Evolutionary conservation across 2,113 vertebrate species (phyloP), one percentile per base, ranked within the genome.

Genomic region (Phrynosoma platyrhinos): DNA sequence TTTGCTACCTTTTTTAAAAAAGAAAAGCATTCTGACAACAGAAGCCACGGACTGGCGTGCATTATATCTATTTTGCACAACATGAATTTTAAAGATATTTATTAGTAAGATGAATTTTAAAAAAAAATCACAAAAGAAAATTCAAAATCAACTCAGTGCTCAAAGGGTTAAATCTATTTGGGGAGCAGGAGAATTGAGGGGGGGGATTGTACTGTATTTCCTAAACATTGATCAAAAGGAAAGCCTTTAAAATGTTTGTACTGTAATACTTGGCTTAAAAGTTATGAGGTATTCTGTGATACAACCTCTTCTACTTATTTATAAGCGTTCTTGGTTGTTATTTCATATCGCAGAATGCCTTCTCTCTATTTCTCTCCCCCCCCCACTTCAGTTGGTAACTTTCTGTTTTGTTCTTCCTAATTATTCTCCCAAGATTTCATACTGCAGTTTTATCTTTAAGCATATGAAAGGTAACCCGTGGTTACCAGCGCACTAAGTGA

Each of bases 141-240:
- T 94, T 96, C 94, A 95, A 96, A 96, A 93, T 96, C 95, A 96
- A 97, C 96, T 97, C 98, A 97, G 97, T 98, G 98, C 98, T 99
- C 98, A 98, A 99, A 99, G 98, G 98, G 98, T 99, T 99, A 98
- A 99, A 98, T 97, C 97, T 98, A 97, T 97, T 98, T 97, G 97
- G 96, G 79, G 72, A 69, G 71, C 2, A 58, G 80, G 64, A 68
- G 47, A 76, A 82, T 52, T 53, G 30, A 79, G 53, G 30, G 13
- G 3, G 95, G 94, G 94, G 95, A 96, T 97, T 97, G 98, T 98
- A 98, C 98, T 98, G 97, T 98, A 97, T 98, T 98, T 96, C 97
- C 97, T 98, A 97, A 98, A 98, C 97, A 97, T 96, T 97, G 97
- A 97, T 95, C 95, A 97, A 88, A 82, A 64, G 20, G 30, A 52